Evolutionary conservation across 92 coral and sea anemone genomes (phyloP), one percentile per base, ranked within the genome.

Genomic region (Epizoanthus illoricatus): DNA sequence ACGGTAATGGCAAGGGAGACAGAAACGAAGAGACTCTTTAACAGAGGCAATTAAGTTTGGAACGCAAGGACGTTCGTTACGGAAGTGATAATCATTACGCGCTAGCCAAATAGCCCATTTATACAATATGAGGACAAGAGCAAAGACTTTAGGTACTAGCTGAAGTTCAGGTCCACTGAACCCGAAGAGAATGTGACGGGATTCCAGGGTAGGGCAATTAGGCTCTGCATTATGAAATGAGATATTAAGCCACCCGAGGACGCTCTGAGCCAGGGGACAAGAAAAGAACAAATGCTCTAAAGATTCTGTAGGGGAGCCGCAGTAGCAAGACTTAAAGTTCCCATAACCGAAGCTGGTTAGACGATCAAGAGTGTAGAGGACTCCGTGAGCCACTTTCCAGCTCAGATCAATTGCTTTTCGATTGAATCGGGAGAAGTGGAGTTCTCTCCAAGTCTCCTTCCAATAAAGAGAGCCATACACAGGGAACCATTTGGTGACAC

Each of bases 111-210:
- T 11, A 2, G 75, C 15, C 75, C 75, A 70, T 18, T 70, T 70
- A 59, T 5, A 70, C 9, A 70, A 15, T 0, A 70, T 13, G 3
- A 70, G 75, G 7, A 12, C 11, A 12, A 70, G 7, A 2, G 58
- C 24, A 9, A 70, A 70, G 75, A 70, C 19, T 21, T 17, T 1
- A 0, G 87, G 87, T 0, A 84, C 69, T 0, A 3, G 9, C 0
- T n/a, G 7, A 0, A 52, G 59, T 56, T 78, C 54, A 0, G 18
- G 17, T 2, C 18, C 5, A 1, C 36, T 15, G 54, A 83, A 49
- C 0, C 86, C 86, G 21, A 83, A 83, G 36, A 75, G 70, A n/a
- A 84, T 15, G 52, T 84, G 81, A 4, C 79, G 72, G 12, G 45
- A 56, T 1, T 39, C 5, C 6, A 84, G 18, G 43, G 12, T 47